Evolutionary conservation across 2,888 invertebrate species (phyloP), one percentile per base, ranked within the genome.

Genomic region (Nephrocerus scutellatus): DNA sequence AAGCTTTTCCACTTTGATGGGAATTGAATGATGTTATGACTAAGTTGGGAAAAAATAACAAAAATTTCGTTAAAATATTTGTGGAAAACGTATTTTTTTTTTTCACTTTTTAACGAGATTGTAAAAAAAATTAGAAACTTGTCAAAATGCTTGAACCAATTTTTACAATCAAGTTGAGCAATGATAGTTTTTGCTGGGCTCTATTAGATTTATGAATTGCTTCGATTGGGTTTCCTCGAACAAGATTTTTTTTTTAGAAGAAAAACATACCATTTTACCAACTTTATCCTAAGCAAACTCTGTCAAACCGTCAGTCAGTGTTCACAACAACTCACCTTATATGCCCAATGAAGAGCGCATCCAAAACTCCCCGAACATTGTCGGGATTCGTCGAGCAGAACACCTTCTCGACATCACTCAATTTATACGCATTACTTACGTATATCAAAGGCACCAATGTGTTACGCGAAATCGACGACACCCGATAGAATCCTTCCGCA

Each of bases 381-480:
- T 71, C 71, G 13, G 47, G 31, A 12, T 55, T 49, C 13, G 48
- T 42, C 14, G 50, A 49, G 32, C 63, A 62, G 8, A 63, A 45
- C 22, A 57, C 54, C 15, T 57, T 52, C 8, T 55, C 63, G 16
- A 56, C 43, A 44, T 65, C 65, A 9, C 70, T 61, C 22, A 76
- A 67, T 36, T 71, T 70, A 51, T 79, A 79, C 1, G 79, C 78
- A 57, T 80, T 79, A 57, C 78, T 79, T 14, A 81, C 68, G 54
- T 80, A 82, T 52, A 76, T 72, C 21, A 81, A 66, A n/a, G 80
- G 80, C 30, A 73, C 47, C 36, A 60, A 50, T 2, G 50, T 48
- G 6, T 50, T 53, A 23, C 57, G 60, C 19, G 59, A 53, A 36
- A 60, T 54, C 12, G 66, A 64, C 46, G 58, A 62, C 6, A 68